phyloP scores from a whole-genome alignment of 1,140 invertebrate species.

The Bombus superbus region DNA sequence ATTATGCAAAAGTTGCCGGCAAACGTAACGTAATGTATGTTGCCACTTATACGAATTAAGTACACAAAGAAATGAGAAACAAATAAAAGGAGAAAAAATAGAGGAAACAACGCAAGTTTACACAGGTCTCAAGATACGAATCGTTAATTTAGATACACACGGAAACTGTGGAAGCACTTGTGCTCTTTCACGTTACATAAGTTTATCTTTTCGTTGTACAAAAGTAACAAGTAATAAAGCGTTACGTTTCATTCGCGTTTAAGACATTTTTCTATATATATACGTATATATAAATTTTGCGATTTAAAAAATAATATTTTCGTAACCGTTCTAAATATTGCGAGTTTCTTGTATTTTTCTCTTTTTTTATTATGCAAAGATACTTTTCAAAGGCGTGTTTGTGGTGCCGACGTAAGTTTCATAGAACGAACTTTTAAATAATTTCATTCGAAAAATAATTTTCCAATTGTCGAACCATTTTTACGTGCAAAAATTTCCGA shows the following conservation, averaged over 20 bases:
- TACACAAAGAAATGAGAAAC: neutral
- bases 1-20: neutral
- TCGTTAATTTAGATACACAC: slow-evolving; percentile 34
- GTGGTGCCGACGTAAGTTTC: no score
- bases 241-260: neutral
- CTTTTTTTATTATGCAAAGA: no score
- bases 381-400: no score
- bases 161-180: neutral
- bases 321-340: neutral
- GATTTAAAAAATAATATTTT: neutral
- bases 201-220: neutral
- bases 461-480: neutral
- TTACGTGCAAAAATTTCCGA: neutral
- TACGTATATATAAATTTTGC: no score
- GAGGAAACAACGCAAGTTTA: neutral
- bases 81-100: neutral
- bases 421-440: no score
- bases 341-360: no score
- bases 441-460: neutral
- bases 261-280: neutral
- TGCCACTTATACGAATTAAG: neutral
- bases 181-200: neutral
- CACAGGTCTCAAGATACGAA: slow-evolving; percentile 16
- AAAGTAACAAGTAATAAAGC: neutral
- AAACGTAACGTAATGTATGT: neutral